These are phyloP conservation scores for Calidris pygmaea DNA, from an alignment of 2,113 vertebrate genomes.

Conservation along the genomic window DNA sequence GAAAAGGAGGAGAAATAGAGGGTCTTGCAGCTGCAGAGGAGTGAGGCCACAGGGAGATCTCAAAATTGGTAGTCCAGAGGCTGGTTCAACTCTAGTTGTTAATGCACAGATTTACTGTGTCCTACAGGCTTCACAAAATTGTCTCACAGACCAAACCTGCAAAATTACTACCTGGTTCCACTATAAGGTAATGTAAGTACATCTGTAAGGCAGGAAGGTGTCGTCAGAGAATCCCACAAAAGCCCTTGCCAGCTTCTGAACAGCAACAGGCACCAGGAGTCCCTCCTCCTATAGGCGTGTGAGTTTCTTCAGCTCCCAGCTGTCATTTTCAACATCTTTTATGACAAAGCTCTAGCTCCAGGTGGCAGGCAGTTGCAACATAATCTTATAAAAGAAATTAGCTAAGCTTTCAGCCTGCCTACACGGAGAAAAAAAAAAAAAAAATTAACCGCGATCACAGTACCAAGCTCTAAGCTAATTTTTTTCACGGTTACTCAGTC, in stretches of 20 bases:
- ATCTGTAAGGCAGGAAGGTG: not conserved
- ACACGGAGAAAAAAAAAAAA: too few relatives aligned
- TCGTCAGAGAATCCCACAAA: not conserved
- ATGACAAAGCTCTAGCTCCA: not conserved
- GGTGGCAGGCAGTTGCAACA: not conserved
- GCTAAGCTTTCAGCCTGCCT: not conserved
- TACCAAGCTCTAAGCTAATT: not conserved
- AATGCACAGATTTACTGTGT: not conserved
- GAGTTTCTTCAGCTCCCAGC: not conserved
- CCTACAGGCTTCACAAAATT: not conserved
- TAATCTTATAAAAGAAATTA: not conserved
- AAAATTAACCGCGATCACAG: not conserved
- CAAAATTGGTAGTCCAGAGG: not conserved
- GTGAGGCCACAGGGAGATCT: not conserved
- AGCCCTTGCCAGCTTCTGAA: not conserved
- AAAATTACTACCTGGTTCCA: not conserved
- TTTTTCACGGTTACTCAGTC: not conserved
- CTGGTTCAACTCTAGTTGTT: not conserved
- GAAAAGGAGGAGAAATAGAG: not conserved
- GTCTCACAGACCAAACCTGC: not conserved
- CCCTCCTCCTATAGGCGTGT: not conserved
- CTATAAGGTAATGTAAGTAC: rapidly evolving
- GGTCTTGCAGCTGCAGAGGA: not conserved
- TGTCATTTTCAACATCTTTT: not conserved
- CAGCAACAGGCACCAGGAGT: not conserved